Conservation (phyloP, 64 coral and sea anemone species). For the Anthopleura sola region DNA sequence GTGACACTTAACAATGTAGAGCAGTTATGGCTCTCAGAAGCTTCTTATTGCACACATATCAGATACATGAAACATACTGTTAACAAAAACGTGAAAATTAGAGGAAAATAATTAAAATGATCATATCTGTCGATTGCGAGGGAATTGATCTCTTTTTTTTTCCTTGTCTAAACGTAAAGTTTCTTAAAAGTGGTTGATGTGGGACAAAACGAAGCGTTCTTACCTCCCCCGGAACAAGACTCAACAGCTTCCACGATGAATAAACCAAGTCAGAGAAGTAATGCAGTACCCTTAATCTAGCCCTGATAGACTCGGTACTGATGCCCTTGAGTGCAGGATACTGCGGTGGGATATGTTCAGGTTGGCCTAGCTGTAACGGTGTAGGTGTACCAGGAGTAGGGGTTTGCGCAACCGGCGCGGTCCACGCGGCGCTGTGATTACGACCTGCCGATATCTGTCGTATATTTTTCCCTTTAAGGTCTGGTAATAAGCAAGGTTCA, state of each 20-base stretch:
- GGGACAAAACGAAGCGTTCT: not conserved
- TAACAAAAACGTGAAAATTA: no score
- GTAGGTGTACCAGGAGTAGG: slow-evolving; percentile 64
- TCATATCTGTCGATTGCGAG: no score
- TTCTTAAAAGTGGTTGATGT: no score
- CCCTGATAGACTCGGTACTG: slow-evolving; percentile 55
- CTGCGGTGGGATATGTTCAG: slow-evolving; percentile 61
- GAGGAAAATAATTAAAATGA: no score
- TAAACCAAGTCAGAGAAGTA: slow-evolving; percentile 84
- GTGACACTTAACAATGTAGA: no score
- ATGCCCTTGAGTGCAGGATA: slow-evolving; percentile 69
- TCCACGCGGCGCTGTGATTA: slow-evolving; percentile 88
- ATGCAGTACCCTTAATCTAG: slow-evolving; percentile 66
- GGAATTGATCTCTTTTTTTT: no score
- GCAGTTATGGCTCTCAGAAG: no score
- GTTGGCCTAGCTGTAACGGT: slow-evolving; percentile 72
- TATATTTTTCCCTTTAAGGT: slow-evolving; percentile 72
- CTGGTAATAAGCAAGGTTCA: slow-evolving; percentile 59
- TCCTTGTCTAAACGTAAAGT: no score
- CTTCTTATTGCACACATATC: no score
- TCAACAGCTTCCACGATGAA: slow-evolving; percentile 68
- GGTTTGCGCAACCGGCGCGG: slow-evolving; percentile 47
- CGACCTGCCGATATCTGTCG: slow-evolving; percentile 75
- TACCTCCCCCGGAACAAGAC: slow-evolving; percentile 64
- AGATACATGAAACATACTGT: no score